These are phyloP conservation scores for Xyrichtys novacula DNA, from an alignment of 2,797 vertebrate species.

Conservation along the genomic window DNA sequence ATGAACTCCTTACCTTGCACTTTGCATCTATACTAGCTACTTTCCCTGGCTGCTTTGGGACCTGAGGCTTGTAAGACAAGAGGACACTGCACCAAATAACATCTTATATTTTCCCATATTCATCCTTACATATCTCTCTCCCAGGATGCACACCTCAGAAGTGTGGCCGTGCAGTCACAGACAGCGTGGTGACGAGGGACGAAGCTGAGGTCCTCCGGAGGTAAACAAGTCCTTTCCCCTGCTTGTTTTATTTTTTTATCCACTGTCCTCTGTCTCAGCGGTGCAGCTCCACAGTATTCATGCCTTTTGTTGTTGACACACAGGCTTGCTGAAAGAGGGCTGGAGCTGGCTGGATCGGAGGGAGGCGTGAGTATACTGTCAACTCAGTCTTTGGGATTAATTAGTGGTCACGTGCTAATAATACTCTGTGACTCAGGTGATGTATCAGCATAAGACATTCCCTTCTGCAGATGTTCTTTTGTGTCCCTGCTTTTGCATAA, in stretches of 20 bases:
- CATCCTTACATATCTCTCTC: not conserved
- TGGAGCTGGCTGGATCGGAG: slow-evolving; percentile 94
- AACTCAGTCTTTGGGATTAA: slow-evolving; percentile 1
- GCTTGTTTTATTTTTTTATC: slow-evolving; percentile 2
- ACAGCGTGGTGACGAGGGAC: slow-evolving; percentile 88
- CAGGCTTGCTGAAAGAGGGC: slow-evolving; percentile 95
- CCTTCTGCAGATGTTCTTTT: too few species aligned
- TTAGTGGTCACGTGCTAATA: not conserved
- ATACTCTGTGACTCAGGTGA: too few species aligned
- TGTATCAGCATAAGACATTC: too few species aligned
- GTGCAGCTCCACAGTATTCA: slow-evolving; percentile 9
- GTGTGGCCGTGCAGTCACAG: slow-evolving; percentile 91
- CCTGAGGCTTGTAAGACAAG: not conserved
- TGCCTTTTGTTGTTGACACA: slow-evolving; percentile 38
- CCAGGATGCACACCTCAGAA: slow-evolving; percentile 93
- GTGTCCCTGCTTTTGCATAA: too few species aligned
- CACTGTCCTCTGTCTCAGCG: not conserved
- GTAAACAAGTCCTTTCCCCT: slow-evolving; percentile 72
- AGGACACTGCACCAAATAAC: not conserved
- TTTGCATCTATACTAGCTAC: not conserved
- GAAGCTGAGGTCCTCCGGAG: slow-evolving; percentile 89
- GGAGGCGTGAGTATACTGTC: slow-evolving; percentile 90
- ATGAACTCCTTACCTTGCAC: slow-evolving; percentile 2
- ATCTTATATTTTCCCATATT: not conserved
- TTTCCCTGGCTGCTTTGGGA: not conserved